Conservation (phyloP, 2,797 vertebrate species). For the Psittacula echo region DNA sequence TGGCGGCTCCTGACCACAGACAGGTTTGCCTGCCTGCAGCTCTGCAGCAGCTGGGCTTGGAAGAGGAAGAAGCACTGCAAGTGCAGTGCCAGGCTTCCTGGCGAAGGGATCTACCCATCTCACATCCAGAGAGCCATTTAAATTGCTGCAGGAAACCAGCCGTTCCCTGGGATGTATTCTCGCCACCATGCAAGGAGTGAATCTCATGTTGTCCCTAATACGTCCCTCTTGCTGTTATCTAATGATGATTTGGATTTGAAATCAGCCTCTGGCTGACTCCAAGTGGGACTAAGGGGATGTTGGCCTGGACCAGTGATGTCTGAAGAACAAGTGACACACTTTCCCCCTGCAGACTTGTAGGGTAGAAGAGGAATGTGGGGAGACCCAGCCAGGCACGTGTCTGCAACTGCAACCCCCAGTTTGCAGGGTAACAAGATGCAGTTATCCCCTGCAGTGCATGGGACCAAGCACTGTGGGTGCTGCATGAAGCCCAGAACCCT, state of each 20-base stretch:
- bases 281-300: neutral
- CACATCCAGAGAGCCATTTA: neutral
- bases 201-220: neutral
- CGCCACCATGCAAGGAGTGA: neutral
- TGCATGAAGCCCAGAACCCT: neutral
- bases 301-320: neutral
- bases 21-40: neutral
- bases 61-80: neutral
- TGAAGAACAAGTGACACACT: neutral
- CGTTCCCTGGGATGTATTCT: neutral
- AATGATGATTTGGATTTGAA: neutral
- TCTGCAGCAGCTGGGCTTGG: neutral
- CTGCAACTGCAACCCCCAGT: fast-evolving
- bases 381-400: neutral
- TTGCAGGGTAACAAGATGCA: neutral
- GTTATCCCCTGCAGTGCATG: fast-evolving
- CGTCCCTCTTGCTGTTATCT: neutral
- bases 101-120: neutral
- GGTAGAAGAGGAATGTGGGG: neutral
- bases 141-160: neutral
- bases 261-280: neutral
- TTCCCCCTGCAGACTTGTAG: neutral
- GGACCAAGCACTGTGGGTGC: fast-evolving
- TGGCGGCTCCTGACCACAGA: neutral
- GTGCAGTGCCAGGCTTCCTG: fast-evolving